These are phyloP conservation scores for cattle (Bos taurus) DNA, from an alignment of 2,113 vertebrate species.

Conservation along the genomic window ARS-UCD2.0 NC_037345.1:38467001-38467500, in stretches of 20 bases:
- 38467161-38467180: not conserved
- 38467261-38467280: not conserved
- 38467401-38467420: not conserved
- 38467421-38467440: not conserved
- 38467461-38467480: not conserved
- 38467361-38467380: not conserved
- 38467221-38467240: not conserved
- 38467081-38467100: not conserved
- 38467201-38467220: slow-evolving; percentile 8
- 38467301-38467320: not conserved
- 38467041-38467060: not conserved
- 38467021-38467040: not conserved
- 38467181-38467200: not conserved
- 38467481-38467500: not conserved
- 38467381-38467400: not conserved
- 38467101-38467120: not conserved
- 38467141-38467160: not conserved
- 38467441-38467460: not conserved
- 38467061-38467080: not conserved
- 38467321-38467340: not conserved
- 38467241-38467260: not conserved
- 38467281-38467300: not conserved
- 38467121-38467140: not conserved
- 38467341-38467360: not conserved
- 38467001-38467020: not conserved